Evolutionary conservation across 1,140 invertebrate species (phyloP), one percentile per base, ranked within the genome.

Genomic region (Stenopsyche tienmushanensis): DNA sequence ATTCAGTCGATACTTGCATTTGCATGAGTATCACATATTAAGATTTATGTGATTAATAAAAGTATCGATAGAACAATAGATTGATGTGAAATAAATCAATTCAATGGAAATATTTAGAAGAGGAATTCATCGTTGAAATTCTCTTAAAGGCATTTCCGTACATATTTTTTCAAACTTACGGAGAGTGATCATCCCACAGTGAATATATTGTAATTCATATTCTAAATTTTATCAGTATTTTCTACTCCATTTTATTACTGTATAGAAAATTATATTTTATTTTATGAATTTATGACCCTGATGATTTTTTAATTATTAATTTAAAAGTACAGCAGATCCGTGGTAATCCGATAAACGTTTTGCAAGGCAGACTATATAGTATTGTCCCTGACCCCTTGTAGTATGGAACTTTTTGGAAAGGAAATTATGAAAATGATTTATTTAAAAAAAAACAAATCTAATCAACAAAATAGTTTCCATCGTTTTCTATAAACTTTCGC

Each of bases 61-160:
- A 13, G 13, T 5, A 34, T 34, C 29, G 29, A 13, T 34, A 34
- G 29, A 34, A 34, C 13, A 34, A 34, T 34, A 34, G 13, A 7
- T 13, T 5, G 5, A 34, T 5, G 29, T 5, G 5, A 34, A 7
- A 34, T 34, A 7, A 7, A 13, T 34, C 13, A 5, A 7, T 34
- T 5, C 29, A 13, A 15, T 21, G 63, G 67, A 47, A 34, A 64
- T 59, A 44, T 66, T 70, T 70, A 70, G 68, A 70, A 64, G 64
- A 62, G 52, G 3, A 21, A 52, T 60, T 55, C 55, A 50, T 18
- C 34, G 5, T 70, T 65, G 69, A 70, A 24, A 55, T 62, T 62
- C 64, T 64, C 63, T 68, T 72, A 75, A 74, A 75, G 73, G 71
- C 70, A 65, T 67, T 65, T 68, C 67, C 29, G 41, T 59, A 72